Evolutionary conservation across 2,113 vertebrate species (phyloP).

Genomic region (Typhlomys cinereus): DNA sequence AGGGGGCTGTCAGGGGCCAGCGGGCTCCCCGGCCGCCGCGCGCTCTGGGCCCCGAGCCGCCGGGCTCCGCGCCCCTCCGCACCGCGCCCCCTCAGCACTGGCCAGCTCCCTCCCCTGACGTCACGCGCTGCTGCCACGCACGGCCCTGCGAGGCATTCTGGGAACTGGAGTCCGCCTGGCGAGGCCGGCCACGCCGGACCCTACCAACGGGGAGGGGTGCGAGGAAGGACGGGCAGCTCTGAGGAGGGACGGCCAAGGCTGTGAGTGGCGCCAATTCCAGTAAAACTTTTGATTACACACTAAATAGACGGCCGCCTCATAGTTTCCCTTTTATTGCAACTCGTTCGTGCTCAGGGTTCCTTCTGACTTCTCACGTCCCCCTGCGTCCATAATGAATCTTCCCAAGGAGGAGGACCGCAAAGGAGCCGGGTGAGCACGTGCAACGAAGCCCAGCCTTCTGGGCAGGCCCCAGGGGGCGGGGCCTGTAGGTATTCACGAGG

Average conservation of each 20-base stretch:
- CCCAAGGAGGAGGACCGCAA: constrained; percentile 47
- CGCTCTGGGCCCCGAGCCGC: constrained; percentile 61
- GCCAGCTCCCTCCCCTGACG: constrained; percentile 80
- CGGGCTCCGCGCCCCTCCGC: constrained; percentile 71
- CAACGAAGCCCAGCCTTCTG: constrained; percentile 63
- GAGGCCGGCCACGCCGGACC: neutral
- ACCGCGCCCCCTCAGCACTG: constrained; percentile 82
- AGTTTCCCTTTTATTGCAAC: neutral
- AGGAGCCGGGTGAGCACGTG: constrained; percentile 70
- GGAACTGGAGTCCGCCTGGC: constrained; percentile 70
- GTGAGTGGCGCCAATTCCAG: neutral
- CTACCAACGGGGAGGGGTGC: constrained; percentile 16
- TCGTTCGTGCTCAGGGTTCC: fast-evolving
- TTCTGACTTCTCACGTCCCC: neutral
- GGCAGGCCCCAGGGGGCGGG: constrained; percentile 46
- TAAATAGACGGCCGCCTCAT: neutral
- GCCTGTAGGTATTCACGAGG: neutral
- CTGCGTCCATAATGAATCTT: neutral
- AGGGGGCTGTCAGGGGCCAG: constrained; percentile 79
- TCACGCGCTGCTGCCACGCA: constrained; percentile 68
- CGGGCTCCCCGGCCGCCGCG: constrained; percentile 57
- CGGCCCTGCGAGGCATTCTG: constrained; percentile 49
- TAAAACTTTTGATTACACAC: fast-evolving
- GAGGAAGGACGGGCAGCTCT: neutral
- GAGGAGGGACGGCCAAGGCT: neutral